phyloP scores from a whole-genome alignment of 2,888 invertebrate genomes.

The Blera fallax region DNA sequence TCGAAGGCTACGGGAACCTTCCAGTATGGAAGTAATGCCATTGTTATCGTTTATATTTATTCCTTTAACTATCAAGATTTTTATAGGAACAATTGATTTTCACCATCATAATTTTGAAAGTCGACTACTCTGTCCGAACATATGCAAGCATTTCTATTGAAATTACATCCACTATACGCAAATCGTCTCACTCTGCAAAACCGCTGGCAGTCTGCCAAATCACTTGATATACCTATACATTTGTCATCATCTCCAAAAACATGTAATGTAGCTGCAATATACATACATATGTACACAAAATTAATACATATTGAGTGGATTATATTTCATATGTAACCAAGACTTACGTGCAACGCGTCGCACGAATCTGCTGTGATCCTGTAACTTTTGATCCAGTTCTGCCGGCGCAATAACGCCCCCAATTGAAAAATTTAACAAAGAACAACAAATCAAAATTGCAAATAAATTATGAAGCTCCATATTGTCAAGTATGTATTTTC shows the following conservation, averaged over 20 bases:
- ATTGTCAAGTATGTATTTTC: background rate
- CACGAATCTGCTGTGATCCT: background rate
- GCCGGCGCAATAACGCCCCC: background rate
- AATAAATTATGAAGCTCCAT: conserved; percentile 1
- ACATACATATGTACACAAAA: too few relatives aligned
- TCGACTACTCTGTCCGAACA: conserved; percentile 32
- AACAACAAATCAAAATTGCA: conserved; percentile 20
- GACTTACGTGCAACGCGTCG: conserved; percentile 36
- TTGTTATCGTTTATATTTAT: background rate
- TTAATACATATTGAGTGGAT: background rate
- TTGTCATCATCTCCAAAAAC: background rate
- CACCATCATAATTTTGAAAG: conserved; percentile 36
- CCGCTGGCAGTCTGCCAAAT: conserved; percentile 15
- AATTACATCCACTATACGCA: conserved; percentile 23
- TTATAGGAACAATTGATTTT: background rate
- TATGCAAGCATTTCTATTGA: conserved; percentile 17
- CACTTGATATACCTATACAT: background rate
- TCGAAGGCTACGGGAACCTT: too few relatives aligned
- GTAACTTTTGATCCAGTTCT: background rate
- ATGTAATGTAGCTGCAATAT: conserved; percentile 23
- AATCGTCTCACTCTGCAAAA: conserved; percentile 27
- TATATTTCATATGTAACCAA: background rate
- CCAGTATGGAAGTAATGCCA: too few relatives aligned
- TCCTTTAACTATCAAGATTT: background rate
- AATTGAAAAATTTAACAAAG: background rate